Percentiles rank a stretch among this genome's conserved stretches.
These are phyloP conservation scores for Pseudochirops cupreus DNA, from an alignment of 2,797 vertebrate species.

Conservation along the genomic window DNA sequence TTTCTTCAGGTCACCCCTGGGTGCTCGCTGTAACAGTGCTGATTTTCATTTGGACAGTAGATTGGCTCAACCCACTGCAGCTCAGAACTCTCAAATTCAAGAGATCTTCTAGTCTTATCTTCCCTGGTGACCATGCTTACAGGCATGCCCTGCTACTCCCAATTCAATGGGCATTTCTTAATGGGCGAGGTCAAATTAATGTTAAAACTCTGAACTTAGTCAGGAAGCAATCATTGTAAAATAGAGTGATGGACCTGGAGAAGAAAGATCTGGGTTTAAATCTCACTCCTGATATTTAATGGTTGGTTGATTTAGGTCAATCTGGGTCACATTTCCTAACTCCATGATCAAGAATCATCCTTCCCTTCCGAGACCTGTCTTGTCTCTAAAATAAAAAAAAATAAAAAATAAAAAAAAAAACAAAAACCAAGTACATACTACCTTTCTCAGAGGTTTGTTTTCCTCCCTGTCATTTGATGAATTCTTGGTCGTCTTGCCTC, in stretches of 20 bases:
- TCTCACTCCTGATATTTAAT: neutral
- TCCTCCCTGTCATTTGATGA: neutral
- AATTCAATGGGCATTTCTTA: neutral
- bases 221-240: neutral
- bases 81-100: neutral
- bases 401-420: neutral
- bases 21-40: neutral
- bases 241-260: neutral
- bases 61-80: neutral
- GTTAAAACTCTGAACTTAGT: neutral
- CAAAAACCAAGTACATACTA: neutral
- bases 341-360: neutral
- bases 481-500: neutral
- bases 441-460: neutral
- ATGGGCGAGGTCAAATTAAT: neutral
- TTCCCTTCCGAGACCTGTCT: neutral
- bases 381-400: neutral
- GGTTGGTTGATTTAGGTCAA: neutral
- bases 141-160: neutral
- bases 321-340: neutral
- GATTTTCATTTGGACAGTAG: neutral
- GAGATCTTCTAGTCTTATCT: neutral
- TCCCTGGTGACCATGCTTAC: neutral
- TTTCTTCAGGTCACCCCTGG: neutral
- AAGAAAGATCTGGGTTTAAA: neutral